Percentiles rank a stretch among this genome's conserved stretches.
Conservation (phyloP, 2,888 invertebrate genomes). For the Sepioteuthis lessoniana region DNA sequence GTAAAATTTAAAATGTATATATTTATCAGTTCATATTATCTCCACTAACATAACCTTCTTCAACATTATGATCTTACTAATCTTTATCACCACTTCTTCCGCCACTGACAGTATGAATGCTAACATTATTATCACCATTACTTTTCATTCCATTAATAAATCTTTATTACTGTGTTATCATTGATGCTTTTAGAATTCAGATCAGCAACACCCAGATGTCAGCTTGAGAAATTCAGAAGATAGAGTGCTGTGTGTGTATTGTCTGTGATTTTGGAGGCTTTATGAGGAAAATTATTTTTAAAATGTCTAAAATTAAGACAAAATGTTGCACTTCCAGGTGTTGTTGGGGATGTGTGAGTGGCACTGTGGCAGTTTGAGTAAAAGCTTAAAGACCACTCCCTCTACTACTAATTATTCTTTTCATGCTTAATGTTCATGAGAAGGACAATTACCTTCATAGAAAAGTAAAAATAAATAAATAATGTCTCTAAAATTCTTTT, state of each 20-base stretch:
- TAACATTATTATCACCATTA: too few relatives aligned
- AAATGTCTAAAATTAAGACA: background rate
- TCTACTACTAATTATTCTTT: background rate
- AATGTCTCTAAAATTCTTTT: background rate
- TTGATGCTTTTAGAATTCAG: background rate
- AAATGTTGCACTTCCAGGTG: background rate
- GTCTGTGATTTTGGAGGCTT: background rate
- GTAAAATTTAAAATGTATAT: too few relatives aligned
- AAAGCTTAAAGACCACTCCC: background rate
- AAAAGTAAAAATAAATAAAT: background rate
- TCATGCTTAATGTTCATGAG: background rate
- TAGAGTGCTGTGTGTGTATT: background rate
- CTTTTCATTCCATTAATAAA: background rate
- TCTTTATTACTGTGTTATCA: background rate
- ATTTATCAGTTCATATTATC: too few relatives aligned
- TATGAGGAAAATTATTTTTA: background rate
- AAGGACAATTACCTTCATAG: background rate
- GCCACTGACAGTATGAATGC: too few relatives aligned
- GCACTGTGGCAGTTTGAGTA: background rate
- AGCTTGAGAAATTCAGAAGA: background rate
- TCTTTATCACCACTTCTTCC: too few relatives aligned
- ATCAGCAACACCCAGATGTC: background rate
- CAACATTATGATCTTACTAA: too few relatives aligned
- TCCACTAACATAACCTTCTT: too few relatives aligned
- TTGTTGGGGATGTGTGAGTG: background rate